Evolutionary conservation across 30 jellyfish, hydroid and myxozoan genomes (phyloP), one percentile per base, ranked within the genome.

Genomic region (Calvadosia cruxmelitensis): DNA sequence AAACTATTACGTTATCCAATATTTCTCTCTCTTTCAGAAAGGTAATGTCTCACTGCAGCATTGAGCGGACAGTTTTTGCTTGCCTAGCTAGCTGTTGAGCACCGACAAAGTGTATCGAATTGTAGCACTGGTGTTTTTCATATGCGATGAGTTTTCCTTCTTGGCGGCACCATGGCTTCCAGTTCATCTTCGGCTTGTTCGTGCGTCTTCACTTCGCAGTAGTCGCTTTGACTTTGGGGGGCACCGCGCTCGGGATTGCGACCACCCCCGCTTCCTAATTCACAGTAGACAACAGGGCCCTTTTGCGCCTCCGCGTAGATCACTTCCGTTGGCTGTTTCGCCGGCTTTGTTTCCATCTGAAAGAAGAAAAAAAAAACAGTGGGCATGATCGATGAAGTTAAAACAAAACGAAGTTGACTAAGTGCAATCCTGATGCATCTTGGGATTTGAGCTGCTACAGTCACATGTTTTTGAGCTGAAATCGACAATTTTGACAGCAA

Each of bases 401-500:
- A 5, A 42, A 5, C 57, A 5, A 5, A 42, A 20, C 20, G 10
- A 42, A 5, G 15, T 5, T 42, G 20, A 10, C 10, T 5, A 42
- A 42, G 57, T 42, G 57, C 57, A 42, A 42, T 42, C 20, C 57
- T n/a, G n/a, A n/a, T n/a, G n/a, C n/a, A n/a, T n/a, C n/a, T n/a
- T n/a, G n/a, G n/a, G n/a, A n/a, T n/a, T n/a, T n/a, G n/a, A n/a
- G n/a, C n/a, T n/a, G n/a, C n/a, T n/a, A n/a, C n/a, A n/a, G n/a
- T n/a, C n/a, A n/a, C n/a, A n/a, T n/a, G n/a, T n/a, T n/a, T n/a
- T n/a, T n/a, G n/a, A n/a, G n/a, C n/a, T n/a, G n/a, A n/a, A n/a
- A n/a, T n/a, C n/a, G n/a, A n/a, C n/a, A n/a, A n/a, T n/a, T n/a
- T n/a, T n/a, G n/a, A n/a, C n/a, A n/a, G n/a, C n/a, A n/a, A n/a